phyloP scores from a whole-genome alignment of 2,888 invertebrate species.

The Priocnemis perturbator region DNA sequence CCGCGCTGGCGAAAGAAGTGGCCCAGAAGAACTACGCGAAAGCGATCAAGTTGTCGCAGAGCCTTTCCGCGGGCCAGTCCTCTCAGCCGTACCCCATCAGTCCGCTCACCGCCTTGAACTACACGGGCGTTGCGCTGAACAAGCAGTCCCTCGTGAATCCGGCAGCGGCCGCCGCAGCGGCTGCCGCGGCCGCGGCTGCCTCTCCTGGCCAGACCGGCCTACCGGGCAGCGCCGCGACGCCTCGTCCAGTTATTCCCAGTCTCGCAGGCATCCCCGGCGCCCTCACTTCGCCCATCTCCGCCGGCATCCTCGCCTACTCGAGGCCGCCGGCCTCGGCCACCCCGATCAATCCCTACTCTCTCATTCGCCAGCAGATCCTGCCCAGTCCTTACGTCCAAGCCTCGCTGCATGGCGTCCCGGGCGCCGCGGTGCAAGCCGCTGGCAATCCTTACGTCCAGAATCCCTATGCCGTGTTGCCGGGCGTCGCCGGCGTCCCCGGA shows the following conservation, averaged over 20 bases:
- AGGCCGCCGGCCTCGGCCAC: constrained; percentile 66
- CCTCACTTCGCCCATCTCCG: constrained; percentile 66
- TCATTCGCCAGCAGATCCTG: constrained; percentile 74
- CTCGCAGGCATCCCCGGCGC: constrained; percentile 65
- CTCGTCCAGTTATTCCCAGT: constrained; percentile 56
- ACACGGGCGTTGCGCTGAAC: constrained; percentile 84
- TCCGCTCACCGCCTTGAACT: constrained; percentile 80
- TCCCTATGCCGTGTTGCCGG: constrained; percentile 69
- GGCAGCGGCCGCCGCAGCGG: constrained; percentile 58
- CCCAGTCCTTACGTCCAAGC: constrained; percentile 67
- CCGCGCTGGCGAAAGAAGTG: constrained; percentile 86
- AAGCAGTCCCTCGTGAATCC: constrained; percentile 77
- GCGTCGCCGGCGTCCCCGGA: constrained; percentile 74
- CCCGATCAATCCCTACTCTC: constrained; percentile 76
- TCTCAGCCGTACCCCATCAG: constrained; percentile 67
- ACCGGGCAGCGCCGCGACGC: constrained; percentile 48
- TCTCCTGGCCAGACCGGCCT: constrained; percentile 16
- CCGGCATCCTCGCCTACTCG: constrained; percentile 72
- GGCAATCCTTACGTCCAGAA: constrained; percentile 68
- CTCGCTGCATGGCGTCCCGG: constrained; percentile 61
- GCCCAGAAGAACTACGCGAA: constrained; percentile 90
- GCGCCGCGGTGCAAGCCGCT: constrained; percentile 58
- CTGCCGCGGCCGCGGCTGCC: constrained; percentile 65
- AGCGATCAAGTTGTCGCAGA: constrained; percentile 80
- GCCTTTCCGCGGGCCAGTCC: constrained; percentile 54